Evolutionary conservation across 2,113 vertebrate species (phyloP).

Genomic region (Tachycineta bicolor): DNA sequence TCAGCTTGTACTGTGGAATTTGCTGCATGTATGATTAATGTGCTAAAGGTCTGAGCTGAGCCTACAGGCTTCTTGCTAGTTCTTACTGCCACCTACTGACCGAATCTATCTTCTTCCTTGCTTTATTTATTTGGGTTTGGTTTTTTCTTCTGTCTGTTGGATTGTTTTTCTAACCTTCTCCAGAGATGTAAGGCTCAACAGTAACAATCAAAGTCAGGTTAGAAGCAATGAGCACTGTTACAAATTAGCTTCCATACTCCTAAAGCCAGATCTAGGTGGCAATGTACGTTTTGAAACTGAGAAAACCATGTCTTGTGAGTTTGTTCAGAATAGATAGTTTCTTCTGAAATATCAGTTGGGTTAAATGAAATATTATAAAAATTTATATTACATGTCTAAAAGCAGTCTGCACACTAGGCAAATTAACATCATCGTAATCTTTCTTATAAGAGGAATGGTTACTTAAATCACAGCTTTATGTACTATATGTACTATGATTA

Average conservation of each 20-base stretch:
- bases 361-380: neutral
- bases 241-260: neutral
- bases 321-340: neutral
- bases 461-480: neutral
- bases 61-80: conserved; percentile 5
- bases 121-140: too few species aligned
- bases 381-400: neutral
- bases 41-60: neutral
- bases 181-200: neutral
- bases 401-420: neutral
- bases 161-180: neutral
- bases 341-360: neutral
- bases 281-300: neutral
- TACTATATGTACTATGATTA: neutral
- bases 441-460: neutral
- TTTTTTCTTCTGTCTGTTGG: accelerated
- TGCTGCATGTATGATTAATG: conserved; percentile 63
- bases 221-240: neutral
- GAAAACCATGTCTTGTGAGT: neutral
- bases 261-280: neutral
- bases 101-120: neutral
- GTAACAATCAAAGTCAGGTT: neutral
- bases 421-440: neutral
- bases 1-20: conserved; percentile 66
- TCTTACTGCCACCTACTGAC: conserved; percentile 75